phyloP scores from a whole-genome alignment of 2,113 vertebrate genomes.

The Lepisosteus osseus region DNA sequence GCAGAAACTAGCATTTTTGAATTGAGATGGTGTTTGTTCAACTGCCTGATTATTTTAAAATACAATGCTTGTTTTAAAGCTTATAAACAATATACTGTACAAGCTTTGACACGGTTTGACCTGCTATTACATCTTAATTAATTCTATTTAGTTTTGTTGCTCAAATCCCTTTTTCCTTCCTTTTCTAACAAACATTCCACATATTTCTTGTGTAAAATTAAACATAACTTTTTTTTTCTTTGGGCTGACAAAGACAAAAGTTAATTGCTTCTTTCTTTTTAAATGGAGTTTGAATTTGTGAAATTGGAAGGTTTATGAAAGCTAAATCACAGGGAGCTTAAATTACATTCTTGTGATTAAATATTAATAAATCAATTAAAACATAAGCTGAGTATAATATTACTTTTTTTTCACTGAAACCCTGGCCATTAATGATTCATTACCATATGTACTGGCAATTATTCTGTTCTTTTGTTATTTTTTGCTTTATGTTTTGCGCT shows the following conservation, averaged over 20 bases:
- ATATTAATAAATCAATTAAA: constrained; percentile 90
- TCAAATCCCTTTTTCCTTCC: too few species aligned
- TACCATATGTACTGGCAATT: constrained; percentile 81
- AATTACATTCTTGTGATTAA: constrained; percentile 88
- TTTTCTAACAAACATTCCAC: background rate
- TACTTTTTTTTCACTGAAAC: constrained; percentile 75
- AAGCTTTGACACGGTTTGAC: background rate
- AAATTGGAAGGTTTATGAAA: constrained; percentile 89
- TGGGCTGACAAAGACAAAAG: constrained; percentile 82
- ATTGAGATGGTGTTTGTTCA: too few species aligned
- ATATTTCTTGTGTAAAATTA: constrained; percentile 75
- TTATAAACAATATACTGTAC: background rate
- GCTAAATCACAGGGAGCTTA: constrained; percentile 86
- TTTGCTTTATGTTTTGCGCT: constrained; percentile 1
- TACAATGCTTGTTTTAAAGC: background rate
- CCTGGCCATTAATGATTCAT: constrained; percentile 83
- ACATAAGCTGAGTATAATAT: constrained; percentile 86
- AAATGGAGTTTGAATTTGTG: constrained; percentile 89
- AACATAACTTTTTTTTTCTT: constrained; percentile 67
- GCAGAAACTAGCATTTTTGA: too few species aligned
- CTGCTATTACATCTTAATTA: background rate
- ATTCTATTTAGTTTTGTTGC: too few species aligned
- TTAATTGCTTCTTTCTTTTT: constrained; percentile 87
- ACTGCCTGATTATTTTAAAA: too few species aligned
- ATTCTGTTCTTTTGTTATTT: constrained; percentile 76